Evolutionary conservation across 2,113 vertebrate species (phyloP), one percentile per base, ranked within the genome.

Genomic region (Oostethus manadensis): DNA sequence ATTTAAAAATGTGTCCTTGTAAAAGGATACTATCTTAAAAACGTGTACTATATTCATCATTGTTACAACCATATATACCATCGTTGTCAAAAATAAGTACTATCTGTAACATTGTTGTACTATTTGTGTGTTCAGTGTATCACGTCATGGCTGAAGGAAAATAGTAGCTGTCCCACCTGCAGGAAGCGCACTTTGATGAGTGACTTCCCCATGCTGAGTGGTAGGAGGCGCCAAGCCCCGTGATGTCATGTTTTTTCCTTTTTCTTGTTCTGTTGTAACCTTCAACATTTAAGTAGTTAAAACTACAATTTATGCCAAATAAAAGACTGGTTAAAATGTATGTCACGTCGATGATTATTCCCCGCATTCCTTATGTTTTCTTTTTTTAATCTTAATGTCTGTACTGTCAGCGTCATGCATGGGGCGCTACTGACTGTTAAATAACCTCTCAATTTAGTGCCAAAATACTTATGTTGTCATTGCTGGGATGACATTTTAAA

Each of bases 141-240:
- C 16, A 85, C 73, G 18, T 90, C 79, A 0, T 93, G 93, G 93
- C 89, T 94, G 48, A 93, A 88, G 76, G 90, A 92, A 51, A 91
- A 94, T 21, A 93, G 82, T 33, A 88, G 90, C 21, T 98, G 97
- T 78, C 96, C 96, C 0, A 92, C 92, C 51, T 98, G 97, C 81
- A 89, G 89, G 0, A 73, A 73, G 1, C 87, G 87, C 0, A 84
- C 83, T 0, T 78, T 93, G 8, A 67, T 90, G 11, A 83, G 85
- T 0, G 93, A 94, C 2, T 94, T 93, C 50, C 92, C 93, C 0
- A 70, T 68, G 26, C 84, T 93, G 17, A 61, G 85, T 0, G 76
- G 80, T 0, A 58, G 88, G 58, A 89, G 84, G 49, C 87, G 82
- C 63, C 22, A 38, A 33, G 82, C 76, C 3, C 63, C 57, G 0